Evolutionary conservation across 2,888 invertebrate species (phyloP), one percentile per base, ranked within the genome.

Genomic region (Pristionchus japonicus): DNA sequence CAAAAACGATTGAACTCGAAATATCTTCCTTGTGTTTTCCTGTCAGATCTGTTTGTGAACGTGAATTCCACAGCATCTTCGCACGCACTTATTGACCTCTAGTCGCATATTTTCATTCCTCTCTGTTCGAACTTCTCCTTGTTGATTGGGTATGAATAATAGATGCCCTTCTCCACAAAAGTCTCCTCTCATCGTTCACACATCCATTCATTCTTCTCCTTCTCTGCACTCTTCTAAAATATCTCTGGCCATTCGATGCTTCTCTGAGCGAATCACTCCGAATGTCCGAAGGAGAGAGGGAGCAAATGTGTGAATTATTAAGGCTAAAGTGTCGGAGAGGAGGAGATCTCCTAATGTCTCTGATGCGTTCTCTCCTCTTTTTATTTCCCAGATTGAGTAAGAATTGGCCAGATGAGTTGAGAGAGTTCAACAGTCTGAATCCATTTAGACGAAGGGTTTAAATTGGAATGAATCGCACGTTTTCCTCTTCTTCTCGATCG

Each of bases 251-350:
- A 40, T 37, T 43, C 6, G 52, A 52, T 52, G 17, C 40, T 77
- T 77, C 9, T 23, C n/a, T 43, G 6, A 43, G n/a, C 27, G 70
- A 70, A 70, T 70, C 70, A 23, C 70, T 20, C 17, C 9, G 67
- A 70, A 17, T 27, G 70, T 70, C 70, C 70, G 70, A 70, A n/a
- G n/a, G 7, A 77, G 70, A 70, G 43, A 17, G 7, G 31, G 74
- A 13, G 74, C 74, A 40, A 77, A 77, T 77, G 74, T 40, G 74
- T 77, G 74, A 77, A 77, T 77, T 77, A 77, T 77, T 77, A 77
- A 77, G 15, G 43, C 7, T 27, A 17, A n/a, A 70, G 70, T 70
- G 70, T n/a, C 20, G n/a, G 34, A 23, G 43, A 37, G 23, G 17
- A 17, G 37, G 27, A 34, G 34, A 34, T 52, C 64, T 27, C 20